These are phyloP conservation scores for Elachura formosa DNA, from an alignment of 2,113 vertebrate genomes.

Conservation along the genomic window DNA sequence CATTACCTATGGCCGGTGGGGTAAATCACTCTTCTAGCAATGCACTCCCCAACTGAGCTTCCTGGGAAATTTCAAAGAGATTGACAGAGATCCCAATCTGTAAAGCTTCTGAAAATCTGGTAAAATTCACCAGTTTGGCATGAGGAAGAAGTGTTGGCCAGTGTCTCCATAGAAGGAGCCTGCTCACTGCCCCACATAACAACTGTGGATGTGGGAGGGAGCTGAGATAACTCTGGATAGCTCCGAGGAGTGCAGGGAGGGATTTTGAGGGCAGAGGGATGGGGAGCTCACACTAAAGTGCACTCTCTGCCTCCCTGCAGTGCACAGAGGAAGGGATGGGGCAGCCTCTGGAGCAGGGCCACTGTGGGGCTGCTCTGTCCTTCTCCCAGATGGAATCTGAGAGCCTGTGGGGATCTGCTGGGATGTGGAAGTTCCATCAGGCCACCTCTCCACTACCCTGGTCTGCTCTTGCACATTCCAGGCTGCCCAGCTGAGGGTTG, in stretches of 20 bases:
- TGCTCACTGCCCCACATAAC: fast-evolving
- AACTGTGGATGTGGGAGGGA: not conserved
- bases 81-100: not conserved
- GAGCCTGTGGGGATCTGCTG: not conserved
- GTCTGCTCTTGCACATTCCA: not conserved
- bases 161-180: not conserved
- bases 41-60: not conserved
- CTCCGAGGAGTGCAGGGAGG: not conserved
- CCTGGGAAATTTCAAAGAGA: not conserved
- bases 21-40: not conserved
- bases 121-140: not conserved
- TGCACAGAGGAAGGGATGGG: not conserved
- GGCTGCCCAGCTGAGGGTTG: not conserved
- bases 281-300: not conserved
- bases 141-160: not conserved
- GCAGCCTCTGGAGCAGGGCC: not conserved
- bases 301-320: not conserved
- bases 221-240: not conserved
- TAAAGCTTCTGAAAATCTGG: not conserved
- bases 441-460: not conserved
- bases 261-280: not conserved
- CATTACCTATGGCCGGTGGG: not conserved
- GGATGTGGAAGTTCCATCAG: not conserved
- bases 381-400: not conserved
- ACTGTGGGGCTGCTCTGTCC: not conserved